Base-by-base conservation (phyloP, 2,888 invertebrate genomes). In the Drosophila sordidula region DNA sequence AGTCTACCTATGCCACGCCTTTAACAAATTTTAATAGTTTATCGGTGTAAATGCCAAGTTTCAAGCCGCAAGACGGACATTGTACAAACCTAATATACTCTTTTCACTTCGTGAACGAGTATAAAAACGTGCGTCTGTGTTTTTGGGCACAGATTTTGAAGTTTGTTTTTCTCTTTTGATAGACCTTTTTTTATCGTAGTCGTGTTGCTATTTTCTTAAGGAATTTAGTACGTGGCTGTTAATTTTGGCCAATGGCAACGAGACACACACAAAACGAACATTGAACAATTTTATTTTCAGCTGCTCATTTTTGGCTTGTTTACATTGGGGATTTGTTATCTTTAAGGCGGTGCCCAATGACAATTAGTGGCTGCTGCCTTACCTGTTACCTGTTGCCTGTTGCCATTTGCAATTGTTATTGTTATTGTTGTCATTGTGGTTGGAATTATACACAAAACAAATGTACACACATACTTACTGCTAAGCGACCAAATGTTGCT, bases 191-290 rank as follows among this genome's bases (percentile, higher is more conserved):
- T 59, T 49, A 36, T 57, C 25, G 41, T 47, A 38, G 36, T 44
- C 46, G 34, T 41, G 46, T 25, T 52, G 49, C 16, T 74, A 45
- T 82, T 86, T 78, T 63, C 55, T 56, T 70, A 62, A 63, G 79
- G 86, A 86, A 86, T 86, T 82, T 75, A 70, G 80, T 81, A 69
- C 52, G 68, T 59, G 68, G 18, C 80, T 86, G 83, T 73, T 86
- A 75, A 81, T 81, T 82, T 69, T 65, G 68, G 50, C 55, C 68
- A 65, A 56, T 57, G 58, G 55, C 65, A 67, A 12, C 58, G 54
- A 67, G 32, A 41, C 22, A 46, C 25, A 32, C 14, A 34, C 34
- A 34, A 34, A 34, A 34, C 18, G 51, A 16, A 34, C 26, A 39
- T 49, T 54, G 47, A 49, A 36, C 45, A 51, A 11, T 16, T 41